Base-by-base conservation (phyloP, 1,140 invertebrate species). In the Brachionus rotundiformis region DNA sequence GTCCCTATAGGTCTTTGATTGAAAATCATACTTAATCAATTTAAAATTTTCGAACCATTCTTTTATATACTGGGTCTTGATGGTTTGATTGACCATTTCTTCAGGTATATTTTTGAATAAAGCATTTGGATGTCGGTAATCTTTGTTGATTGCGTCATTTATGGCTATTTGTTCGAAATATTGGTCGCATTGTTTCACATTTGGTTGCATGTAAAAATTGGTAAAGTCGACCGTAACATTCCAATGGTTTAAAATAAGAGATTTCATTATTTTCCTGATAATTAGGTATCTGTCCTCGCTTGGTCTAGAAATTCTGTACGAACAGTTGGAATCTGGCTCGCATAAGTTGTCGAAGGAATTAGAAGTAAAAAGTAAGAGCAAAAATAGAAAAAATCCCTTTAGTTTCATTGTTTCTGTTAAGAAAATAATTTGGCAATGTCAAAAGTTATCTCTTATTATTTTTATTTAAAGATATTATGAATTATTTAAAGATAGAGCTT, bases 291-390 rank as follows among this genome's bases (percentile, higher is more conserved):
- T 27, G 8, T 79, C 25, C 59, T 79, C 47, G 23, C 11, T 79
- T 11, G 47, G 23, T 1, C 76, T 23, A 36, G 76, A 79, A 25
- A 79, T 79, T 10, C 76, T 16, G 41, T 79, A 79, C 25, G 76
- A 54, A 49, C 76, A 79, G 19, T 79, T 79, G 11, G 63, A 19
- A 33, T 68, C 33, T 10, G 61, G n/a, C 16, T 63, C 23, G 31
- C 63, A 68, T 1, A n/a, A 11, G 19, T 54, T 54, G 19, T 54
- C n/a, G 2, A 23, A 25, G 23, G 47, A 54, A 19, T 54, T 23
- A 8, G 16, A 54, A 19, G 47, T 19, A 19, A 54, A 54, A 19
- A 54, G 47, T 23, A 19, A 54, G 91, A 85, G 83, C 84, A 54
- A 19, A 6, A 54, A 54, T 8, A 54, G 5, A 54, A 54, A 19